Conservation (phyloP, 2,888 invertebrate genomes). For the Plutella xylostella region DNA sequence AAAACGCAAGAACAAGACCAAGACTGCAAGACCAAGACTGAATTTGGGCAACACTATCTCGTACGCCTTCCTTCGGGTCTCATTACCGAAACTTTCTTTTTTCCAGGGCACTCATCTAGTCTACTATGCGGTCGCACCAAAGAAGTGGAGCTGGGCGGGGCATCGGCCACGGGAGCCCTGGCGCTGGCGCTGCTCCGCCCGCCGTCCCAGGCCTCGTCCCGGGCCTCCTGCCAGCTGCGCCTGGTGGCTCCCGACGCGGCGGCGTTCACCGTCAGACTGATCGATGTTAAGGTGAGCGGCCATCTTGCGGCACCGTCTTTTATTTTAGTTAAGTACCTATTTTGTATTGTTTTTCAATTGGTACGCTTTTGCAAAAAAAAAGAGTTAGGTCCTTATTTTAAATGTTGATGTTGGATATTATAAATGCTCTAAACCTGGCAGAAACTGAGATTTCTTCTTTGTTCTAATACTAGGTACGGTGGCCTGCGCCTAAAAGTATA, state of each 20-base stretch:
- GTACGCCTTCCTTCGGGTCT: no score
- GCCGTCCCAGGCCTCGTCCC: constrained; percentile 24
- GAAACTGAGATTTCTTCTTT: no score
- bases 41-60: no score
- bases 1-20: no score
- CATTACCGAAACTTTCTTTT: constrained; percentile 14
- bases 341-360: background rate
- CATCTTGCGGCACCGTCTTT: background rate
- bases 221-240: constrained; percentile 44
- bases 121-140: constrained; percentile 59
- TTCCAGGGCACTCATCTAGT: constrained; percentile 47
- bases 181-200: constrained; percentile 51
- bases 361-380: background rate
- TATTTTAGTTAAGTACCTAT: background rate
- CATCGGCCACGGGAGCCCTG: constrained; percentile 45
- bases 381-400: background rate
- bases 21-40: no score
- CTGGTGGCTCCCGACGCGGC: constrained; percentile 54
- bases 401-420: no score
- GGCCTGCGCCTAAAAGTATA: no score
- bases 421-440: no score
- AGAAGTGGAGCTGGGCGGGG: constrained; percentile 49
- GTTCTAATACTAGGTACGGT: no score
- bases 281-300: constrained; percentile 53
- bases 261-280: constrained; percentile 53